Conservation (phyloP, 2,113 vertebrate genomes). For the Dipodomys stephensi region DNA sequence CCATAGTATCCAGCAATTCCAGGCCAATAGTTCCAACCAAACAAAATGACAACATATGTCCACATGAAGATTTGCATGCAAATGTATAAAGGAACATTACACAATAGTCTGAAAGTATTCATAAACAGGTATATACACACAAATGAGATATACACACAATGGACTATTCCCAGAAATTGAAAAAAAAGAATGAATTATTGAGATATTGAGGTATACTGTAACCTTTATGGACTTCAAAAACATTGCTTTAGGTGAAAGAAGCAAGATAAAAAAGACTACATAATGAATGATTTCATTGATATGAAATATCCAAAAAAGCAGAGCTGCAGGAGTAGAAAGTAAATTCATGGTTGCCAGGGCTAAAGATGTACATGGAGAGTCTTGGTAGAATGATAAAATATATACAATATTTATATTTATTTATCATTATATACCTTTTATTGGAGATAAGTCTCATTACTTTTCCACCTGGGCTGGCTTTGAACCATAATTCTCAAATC, state of each 20-base stretch:
- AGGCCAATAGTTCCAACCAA: background rate
- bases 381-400: slow-evolving; percentile 8
- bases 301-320: slow-evolving; percentile 6
- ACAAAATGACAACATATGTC: background rate
- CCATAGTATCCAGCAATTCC: background rate
- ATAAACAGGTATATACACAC: slow-evolving; percentile 9
- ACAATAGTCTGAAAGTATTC: background rate
- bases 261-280: background rate
- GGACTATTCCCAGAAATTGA: background rate
- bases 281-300: background rate
- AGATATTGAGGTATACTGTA: background rate
- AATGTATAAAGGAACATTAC: background rate
- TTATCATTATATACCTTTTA: too few species aligned
- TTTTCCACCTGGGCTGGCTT: too few species aligned
- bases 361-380: background rate
- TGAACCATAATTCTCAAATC: too few species aligned
- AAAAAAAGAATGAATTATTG: background rate
- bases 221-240: slow-evolving; percentile 33
- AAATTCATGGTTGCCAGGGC: background rate
- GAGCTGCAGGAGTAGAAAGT: background rate
- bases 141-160: background rate
- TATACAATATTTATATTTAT: background rate
- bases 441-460: too few species aligned
- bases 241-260: slow-evolving; percentile 9
- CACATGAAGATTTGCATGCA: background rate